A percentile compares a stretch with the other conserved stretches of the same genome.
Conservation (phyloP, 2,113 vertebrate genomes). For the Neolamprologus modestus region DNA sequence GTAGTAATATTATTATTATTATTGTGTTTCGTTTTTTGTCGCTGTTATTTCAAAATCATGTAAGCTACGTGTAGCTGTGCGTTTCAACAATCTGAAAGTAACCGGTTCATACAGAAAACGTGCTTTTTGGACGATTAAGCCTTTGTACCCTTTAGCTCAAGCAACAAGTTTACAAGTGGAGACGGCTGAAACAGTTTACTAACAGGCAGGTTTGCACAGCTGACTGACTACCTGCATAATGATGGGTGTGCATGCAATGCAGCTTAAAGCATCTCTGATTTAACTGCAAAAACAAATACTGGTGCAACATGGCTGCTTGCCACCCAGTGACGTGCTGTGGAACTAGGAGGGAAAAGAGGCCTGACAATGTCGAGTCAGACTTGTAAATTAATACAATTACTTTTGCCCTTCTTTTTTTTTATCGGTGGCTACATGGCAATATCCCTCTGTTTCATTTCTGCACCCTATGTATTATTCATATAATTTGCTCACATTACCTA, state of each 20-base stretch:
- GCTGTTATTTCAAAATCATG: neutral
- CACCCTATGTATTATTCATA: conserved; percentile 67
- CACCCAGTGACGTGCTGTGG: conserved; percentile 22
- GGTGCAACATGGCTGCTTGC: conserved; percentile 38
- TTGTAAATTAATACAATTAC: conserved; percentile 43
- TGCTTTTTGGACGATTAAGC: neutral
- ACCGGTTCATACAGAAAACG: neutral
- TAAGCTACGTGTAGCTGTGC: neutral
- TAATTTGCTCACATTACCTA: conserved; percentile 70
- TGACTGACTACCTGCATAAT: neutral
- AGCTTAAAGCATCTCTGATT: neutral
- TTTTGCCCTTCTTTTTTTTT: neutral
- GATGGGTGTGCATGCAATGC: neutral
- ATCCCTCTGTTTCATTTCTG: conserved; percentile 33
- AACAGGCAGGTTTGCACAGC: conserved; percentile 23
- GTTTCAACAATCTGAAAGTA: neutral
- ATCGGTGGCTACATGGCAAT: conserved; percentile 6
- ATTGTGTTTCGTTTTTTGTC: neutral
- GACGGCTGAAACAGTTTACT: neutral
- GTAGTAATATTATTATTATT: neutral
- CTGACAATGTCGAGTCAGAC: conserved; percentile 58
- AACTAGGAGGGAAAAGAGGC: neutral
- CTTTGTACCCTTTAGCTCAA: neutral
- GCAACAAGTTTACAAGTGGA: conserved; percentile 56
- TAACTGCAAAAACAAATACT: neutral